Evolutionary conservation across 2,797 vertebrate species (phyloP).

Genomic region (Dendrocincla tyrannina): DNA sequence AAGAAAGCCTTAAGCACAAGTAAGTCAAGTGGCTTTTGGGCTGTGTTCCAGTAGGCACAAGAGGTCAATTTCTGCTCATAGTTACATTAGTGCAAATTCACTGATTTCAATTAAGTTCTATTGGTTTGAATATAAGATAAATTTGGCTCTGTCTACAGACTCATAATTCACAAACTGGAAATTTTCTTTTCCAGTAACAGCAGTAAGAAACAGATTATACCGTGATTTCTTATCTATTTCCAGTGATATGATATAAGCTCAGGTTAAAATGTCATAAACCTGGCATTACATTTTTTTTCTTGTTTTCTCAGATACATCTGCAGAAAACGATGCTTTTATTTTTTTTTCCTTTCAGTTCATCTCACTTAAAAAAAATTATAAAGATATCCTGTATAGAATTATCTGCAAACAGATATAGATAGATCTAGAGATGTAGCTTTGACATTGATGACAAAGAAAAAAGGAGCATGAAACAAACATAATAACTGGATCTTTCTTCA

Average conservation of each 20-base stretch:
- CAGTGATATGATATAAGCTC: neutral
- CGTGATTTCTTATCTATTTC: conserved; percentile 2
- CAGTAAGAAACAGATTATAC: neutral
- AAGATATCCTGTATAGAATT: neutral
- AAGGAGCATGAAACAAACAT: neutral
- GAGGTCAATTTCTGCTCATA: conserved; percentile 48
- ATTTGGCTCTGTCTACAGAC: neutral
- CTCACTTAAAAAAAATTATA: neutral
- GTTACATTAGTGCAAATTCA: conserved; percentile 53
- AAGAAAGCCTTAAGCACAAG: conserved; percentile 24
- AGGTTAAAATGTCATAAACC: neutral
- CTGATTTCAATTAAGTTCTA: conserved; percentile 51
- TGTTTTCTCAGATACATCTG: neutral
- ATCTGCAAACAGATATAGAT: neutral
- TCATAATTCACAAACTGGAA: conserved; percentile 7
- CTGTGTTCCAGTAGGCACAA: conserved; percentile 22
- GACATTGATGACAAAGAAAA: neutral
- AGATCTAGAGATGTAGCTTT: neutral
- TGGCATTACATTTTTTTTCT: neutral
- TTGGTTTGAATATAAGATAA: conserved; percentile 7
- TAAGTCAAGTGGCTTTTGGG: conserved; percentile 55
- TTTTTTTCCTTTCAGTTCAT: neutral
- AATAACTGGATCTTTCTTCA: neutral
- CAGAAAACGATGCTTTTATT: neutral
- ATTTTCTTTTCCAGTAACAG: conserved; percentile 26